Percentiles rank a stretch among this genome's conserved stretches.
Conservation (phyloP, 2,113 vertebrate species). For the Coryphaenoides rupestris region DNA sequence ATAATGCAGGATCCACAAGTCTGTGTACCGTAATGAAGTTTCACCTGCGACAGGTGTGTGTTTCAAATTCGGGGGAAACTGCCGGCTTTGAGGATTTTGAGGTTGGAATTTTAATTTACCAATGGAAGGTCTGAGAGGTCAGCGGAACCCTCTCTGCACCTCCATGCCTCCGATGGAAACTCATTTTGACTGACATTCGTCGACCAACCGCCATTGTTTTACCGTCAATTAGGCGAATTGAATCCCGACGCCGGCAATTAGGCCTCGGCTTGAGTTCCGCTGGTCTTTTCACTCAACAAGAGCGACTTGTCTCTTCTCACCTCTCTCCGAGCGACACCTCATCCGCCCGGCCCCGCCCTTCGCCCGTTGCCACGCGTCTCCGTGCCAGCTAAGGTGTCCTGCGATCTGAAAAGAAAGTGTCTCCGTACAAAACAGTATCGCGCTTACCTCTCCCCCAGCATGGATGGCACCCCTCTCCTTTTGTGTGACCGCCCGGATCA, state of each 20-base stretch:
- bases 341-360: slow-evolving; percentile 14
- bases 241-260: slow-evolving; percentile 53
- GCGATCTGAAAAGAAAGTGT: slow-evolving; percentile 79
- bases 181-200: slow-evolving; percentile 30
- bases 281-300: slow-evolving; percentile 51
- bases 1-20: slow-evolving; percentile 24
- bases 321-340: slow-evolving; percentile 50
- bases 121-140: slow-evolving; percentile 46
- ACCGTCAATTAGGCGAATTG: slow-evolving; percentile 60
- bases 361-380: slow-evolving; percentile 50
- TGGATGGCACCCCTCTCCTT: slow-evolving; percentile 59
- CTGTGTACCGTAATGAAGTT: slow-evolving; percentile 15
- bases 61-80: slow-evolving; percentile 30
- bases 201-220: slow-evolving; percentile 35
- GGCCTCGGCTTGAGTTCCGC: slow-evolving; percentile 52
- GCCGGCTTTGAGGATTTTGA: slow-evolving; percentile 4
- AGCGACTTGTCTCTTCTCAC: slow-evolving; percentile 52
- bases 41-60: slow-evolving; percentile 33
- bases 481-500: slow-evolving; percentile 51
- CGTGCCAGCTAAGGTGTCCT: slow-evolving; percentile 70
- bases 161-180: slow-evolving; percentile 31
- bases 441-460: slow-evolving; percentile 55
- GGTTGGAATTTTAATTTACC: slow-evolving; percentile 45
- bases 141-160: slow-evolving; percentile 45
- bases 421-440: slow-evolving; percentile 55